Base-by-base conservation (phyloP, 2,113 vertebrate species). In the Geothlypis trichas region DNA sequence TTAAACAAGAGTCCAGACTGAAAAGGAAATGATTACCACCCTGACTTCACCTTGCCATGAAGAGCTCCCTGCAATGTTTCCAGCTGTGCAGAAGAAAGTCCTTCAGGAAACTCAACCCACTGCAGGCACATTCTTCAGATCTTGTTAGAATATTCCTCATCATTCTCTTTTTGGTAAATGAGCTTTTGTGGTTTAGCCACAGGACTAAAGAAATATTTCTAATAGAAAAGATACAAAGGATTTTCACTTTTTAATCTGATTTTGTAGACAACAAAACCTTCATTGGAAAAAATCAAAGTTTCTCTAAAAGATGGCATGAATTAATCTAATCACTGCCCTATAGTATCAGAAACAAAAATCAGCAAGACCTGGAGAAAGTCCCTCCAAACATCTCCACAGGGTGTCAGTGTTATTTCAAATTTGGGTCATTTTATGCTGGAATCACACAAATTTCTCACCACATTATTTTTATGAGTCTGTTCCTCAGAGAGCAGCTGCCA, bases 361-460 rank as follows among this genome's bases (percentile, higher is more conserved):
- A 76, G 62, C 37, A 57, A 49, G 66, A 42, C 37, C 55, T 44
- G 37, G 49, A 49, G 57, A 67, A 19, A 37, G 76, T 65, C 37
- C 52, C 46, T 83, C 96, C 87, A 19, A 27, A n/a, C 7, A 2
- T 52, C 76, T 95, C 97, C 98, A 98, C 97, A 95, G 41, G 97
- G 95, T 97, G 98, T 96, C 97, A 97, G 94, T 97, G 90, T 98
- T 92, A 90, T 91, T 95, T 97, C 96, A 97, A 14, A 76, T 95
- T 95, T 95, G 68, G 39, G 58, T 87, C 21, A 67, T 68, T 49
- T 87, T 74, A 24, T 5, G 5, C 24, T 6, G 24, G 46, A 28
- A 46, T 37, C 61, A 28, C n/a, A 10, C 10, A 58, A 16, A 28
- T 91, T 92, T 94, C 78, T 94, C 47, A 77, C 41, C 52, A 42